Base-by-base conservation (phyloP, 2,797 vertebrate genomes). In the Lutjanus argentimaculatus region DNA sequence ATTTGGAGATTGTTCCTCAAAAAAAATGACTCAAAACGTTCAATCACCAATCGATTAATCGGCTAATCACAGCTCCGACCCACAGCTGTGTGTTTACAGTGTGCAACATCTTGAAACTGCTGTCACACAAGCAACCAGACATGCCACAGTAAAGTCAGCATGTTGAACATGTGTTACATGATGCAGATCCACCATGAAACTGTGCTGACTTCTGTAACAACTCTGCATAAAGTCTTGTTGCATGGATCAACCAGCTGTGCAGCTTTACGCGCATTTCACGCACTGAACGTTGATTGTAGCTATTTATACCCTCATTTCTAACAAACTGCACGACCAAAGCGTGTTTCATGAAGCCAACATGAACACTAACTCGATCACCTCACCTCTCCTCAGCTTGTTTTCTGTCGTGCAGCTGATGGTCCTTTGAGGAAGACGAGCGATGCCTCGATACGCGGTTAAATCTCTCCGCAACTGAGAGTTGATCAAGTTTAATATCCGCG, bases 401-500 rank as follows among this genome's bases (percentile, higher is more conserved):
- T 57, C 81, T 16, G 91, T 15, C 0, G 91, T 70, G 77, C 86
- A 92, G 90, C 84, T 83, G 65, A 96, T 65, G 51, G 88, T 87
- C 70, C 95, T 88, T 7, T 87, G 4, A 11, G 89, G 65, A 45
- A 72, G 51, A 19, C 74, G 77, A 4, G 81, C 57, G 1, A 64
- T 7, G 0, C 75, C 75, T 8, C 79, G 49, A 65, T 46, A 65
- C 1, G 87, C 78, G 4, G 58, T 6, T 0, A 88, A 19, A 52
- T 93, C 88, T 82, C 75, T 90, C 11, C 88, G 89, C 72, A 95
- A 1, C 6, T 67, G 85, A 3, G 12, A 5, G 25, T 52, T 83
- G 4, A 94, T 22, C 0, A 87, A 30, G 55, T 80, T 89, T 19
- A 95, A 67, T 48, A 95, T 75, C 45, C 91, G 86, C 55, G 92